A percentile compares a stretch with the other conserved stretches of the same genome.
These are phyloP conservation scores for Pyrgus malvae DNA, from an alignment of 2,888 invertebrate species.

Conservation along the genomic window DNA sequence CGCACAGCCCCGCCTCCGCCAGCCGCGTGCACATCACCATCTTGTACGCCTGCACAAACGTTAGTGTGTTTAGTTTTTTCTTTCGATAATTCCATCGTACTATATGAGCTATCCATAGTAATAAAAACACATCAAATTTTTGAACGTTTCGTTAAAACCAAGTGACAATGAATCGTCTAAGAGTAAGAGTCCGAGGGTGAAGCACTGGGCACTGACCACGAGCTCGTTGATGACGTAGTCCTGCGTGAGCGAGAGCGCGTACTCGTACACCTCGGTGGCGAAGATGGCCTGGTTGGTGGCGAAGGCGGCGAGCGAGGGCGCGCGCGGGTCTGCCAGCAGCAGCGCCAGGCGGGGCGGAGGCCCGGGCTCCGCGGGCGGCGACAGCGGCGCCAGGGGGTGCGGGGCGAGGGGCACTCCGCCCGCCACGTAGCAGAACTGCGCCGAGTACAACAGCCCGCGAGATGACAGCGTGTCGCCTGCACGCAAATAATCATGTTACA, in stretches of 20 bases:
- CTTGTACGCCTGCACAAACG: conserved; percentile 91
- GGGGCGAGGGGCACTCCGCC: conserved; percentile 85
- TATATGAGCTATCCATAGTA: no score
- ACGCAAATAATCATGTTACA: not conserved
- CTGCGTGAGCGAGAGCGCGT: conserved; percentile 90
- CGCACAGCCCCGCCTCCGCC: conserved; percentile 86
- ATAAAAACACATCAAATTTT: no score
- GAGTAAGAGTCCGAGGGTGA: conserved; percentile 27
- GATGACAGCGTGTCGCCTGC: conserved; percentile 86
- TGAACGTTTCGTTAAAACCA: no score
- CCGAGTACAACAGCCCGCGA: conserved; percentile 92
- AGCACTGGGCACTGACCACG: no score
- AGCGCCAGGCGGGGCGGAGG: conserved; percentile 85
- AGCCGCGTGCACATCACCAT: conserved; percentile 90
- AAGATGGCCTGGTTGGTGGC: conserved; percentile 93
- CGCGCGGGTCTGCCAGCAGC: conserved; percentile 87
- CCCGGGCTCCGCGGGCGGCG: conserved; percentile 45
- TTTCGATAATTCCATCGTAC: no score
- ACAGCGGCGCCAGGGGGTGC: conserved; percentile 54
- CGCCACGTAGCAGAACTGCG: conserved; percentile 98
- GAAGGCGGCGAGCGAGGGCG: conserved; percentile 84
- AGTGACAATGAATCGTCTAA: not conserved
- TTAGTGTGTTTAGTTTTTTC: no score
- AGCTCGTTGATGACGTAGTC: conserved; percentile 88
- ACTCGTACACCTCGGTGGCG: conserved; percentile 97